Evolutionary conservation across 2,888 invertebrate species (phyloP), one percentile per base, ranked within the genome.

Genomic region (Torymus tubicola): DNA sequence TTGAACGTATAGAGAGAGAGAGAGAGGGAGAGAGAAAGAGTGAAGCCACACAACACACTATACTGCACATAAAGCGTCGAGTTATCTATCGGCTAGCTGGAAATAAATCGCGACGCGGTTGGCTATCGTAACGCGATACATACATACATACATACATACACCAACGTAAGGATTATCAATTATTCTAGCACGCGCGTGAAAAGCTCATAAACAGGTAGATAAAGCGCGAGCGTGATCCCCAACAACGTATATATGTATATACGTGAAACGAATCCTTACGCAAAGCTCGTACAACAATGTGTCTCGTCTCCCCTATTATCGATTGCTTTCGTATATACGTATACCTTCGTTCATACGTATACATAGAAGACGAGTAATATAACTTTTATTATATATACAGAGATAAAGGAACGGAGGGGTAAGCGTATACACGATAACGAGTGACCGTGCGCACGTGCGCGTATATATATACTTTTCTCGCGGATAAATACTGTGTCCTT

Each of bases 401-500:
- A 42, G 42, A 42, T 42, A 42, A 42, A 42, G 42, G 42, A 42
- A 42, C 42, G 42, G 42, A 0, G 42, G 42, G 5, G 42, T 42
- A 8, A 42, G 8, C 5, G 42, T n/a, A n/a, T n/a, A n/a, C n/a
- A n/a, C 42, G 67, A 75, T 75, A 55, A 67, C 61, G 42, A 42
- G 55, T 69, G 69, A 77, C 70, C 70, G 5, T 69, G 21, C 16
- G 63, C 13, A 11, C 1, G 24, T 5, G 21, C 24, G 10, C 1
- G 3, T n/a, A n/a, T n/a, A n/a, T n/a, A n/a, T n/a, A n/a, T n/a
- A 31, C 53, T 75, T 31, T n/a, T 18, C 63, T 55, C 18, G 63
- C 31, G 55, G 42, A n/a, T 42, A 63, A 69, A 69, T 61, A 57
- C 8, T 63, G 57, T 21, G 42, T 21, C 58, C 71, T 78, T 78